These are phyloP conservation scores for Eulemur albifrons DNA, from an alignment of 2,797 vertebrate genomes.

Conservation along the genomic window DNA sequence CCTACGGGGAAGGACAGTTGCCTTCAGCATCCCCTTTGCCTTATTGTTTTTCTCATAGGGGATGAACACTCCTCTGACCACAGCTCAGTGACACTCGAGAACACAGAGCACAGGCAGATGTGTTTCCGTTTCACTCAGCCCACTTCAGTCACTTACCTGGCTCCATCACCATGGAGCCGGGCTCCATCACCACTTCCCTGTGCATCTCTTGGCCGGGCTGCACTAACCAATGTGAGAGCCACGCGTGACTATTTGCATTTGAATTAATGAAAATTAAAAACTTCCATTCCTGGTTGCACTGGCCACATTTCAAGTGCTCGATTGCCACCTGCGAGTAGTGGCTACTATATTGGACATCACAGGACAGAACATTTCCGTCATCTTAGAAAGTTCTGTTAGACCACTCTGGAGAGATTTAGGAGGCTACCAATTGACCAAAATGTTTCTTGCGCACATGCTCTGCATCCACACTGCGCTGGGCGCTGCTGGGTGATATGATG, in stretches of 20 bases:
- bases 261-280: neutral
- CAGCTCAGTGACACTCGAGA: neutral
- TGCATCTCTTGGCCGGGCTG: neutral
- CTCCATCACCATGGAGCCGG: neutral
- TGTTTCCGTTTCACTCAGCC: too few relatives aligned
- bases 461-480: neutral
- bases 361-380: neutral
- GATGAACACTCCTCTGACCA: neutral
- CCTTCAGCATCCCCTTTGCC: neutral
- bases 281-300: neutral
- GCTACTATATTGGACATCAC: accelerated
- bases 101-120: neutral
- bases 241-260: neutral
- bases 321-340: neutral
- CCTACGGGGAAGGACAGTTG: neutral
- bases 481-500: accelerated
- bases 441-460: accelerated
- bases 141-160: neutral
- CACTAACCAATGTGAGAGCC: neutral
- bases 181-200: neutral
- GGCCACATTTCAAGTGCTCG: too few relatives aligned
- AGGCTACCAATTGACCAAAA: neutral
- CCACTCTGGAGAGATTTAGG: neutral
- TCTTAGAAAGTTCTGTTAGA: neutral
- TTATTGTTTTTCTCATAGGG: neutral